Conservation (phyloP, 2,797 vertebrate species). For the Sciurus vulgaris region DNA sequence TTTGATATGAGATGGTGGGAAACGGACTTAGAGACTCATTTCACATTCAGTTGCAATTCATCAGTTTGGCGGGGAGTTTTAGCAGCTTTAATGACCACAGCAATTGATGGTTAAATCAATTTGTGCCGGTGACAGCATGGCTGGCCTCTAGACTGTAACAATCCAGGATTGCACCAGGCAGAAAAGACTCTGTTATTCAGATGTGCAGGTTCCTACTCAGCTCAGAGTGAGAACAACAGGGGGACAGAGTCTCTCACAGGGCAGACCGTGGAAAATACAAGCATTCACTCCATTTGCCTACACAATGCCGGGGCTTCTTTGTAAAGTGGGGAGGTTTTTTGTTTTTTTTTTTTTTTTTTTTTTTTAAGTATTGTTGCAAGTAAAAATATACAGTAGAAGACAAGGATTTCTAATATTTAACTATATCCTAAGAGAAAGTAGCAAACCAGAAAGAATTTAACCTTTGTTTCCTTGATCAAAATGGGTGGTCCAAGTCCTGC, state of each 20-base stretch:
- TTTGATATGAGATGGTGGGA: slow-evolving; percentile 96
- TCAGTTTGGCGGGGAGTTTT: slow-evolving; percentile 91
- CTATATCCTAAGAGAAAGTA: slow-evolving; percentile 84
- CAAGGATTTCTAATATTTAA: slow-evolving; percentile 83
- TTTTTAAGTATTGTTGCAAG: slow-evolving; percentile 83
- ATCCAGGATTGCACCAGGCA: slow-evolving; percentile 92
- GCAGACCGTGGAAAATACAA: slow-evolving; percentile 85
- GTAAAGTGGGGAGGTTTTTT: slow-evolving; percentile 56
- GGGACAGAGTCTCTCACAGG: slow-evolving; percentile 88
- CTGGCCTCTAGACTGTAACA: slow-evolving; percentile 94
- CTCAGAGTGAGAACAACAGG: slow-evolving; percentile 89
- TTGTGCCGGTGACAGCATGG: slow-evolving; percentile 95
- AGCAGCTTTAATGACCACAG: slow-evolving; percentile 92
- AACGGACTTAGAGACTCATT: slow-evolving; percentile 91
- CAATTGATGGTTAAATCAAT: slow-evolving; percentile 98
- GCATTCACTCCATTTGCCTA: slow-evolving; percentile 87
- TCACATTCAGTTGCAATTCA: slow-evolving; percentile 93
- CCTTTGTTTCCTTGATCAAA: slow-evolving; percentile 83
- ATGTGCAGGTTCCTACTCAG: slow-evolving; percentile 86
- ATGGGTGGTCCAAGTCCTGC: slow-evolving; percentile 89
- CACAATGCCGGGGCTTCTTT: slow-evolving; percentile 86
- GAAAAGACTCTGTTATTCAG: slow-evolving; percentile 90
- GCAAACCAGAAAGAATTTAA: slow-evolving; percentile 86
- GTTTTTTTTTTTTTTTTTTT: slow-evolving; percentile 39
- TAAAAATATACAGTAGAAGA: slow-evolving; percentile 87